Conservation (phyloP, 1,140 invertebrate genomes). For the Drosophila novamexicana region DNA sequence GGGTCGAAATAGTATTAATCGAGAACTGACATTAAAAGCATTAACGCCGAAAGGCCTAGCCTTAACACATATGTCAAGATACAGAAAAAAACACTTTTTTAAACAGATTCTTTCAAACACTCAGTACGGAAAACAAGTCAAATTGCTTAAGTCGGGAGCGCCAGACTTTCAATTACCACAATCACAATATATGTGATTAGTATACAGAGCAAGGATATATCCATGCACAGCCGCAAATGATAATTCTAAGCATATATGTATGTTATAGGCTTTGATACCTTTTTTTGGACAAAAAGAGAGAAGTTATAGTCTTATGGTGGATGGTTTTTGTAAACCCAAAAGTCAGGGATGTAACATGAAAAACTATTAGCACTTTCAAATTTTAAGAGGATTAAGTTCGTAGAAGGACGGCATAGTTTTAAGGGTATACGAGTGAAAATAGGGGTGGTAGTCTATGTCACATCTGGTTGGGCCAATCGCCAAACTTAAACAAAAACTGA, state of each 20-base stretch:
- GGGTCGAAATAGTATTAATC: background rate
- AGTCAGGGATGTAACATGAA: slow-evolving; percentile 76
- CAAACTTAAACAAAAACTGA: slow-evolving; percentile 65
- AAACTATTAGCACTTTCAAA: slow-evolving; percentile 82
- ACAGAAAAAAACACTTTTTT: too few species aligned
- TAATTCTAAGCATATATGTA: slow-evolving; percentile 76
- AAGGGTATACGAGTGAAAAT: slow-evolving; percentile 37
- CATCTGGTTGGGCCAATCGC: slow-evolving; percentile 63
- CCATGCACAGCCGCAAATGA: slow-evolving; percentile 43
- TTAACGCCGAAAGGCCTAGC: too few species aligned
- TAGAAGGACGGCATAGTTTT: slow-evolving; percentile 46
- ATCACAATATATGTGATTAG: background rate
- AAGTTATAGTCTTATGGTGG: slow-evolving; percentile 19
- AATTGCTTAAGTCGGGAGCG: too few species aligned
- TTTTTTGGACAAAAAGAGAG: slow-evolving; percentile 10
- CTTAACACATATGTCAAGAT: too few species aligned
- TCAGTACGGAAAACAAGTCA: too few species aligned
- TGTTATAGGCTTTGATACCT: slow-evolving; percentile 82
- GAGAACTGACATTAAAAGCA: too few species aligned
- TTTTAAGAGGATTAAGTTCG: slow-evolving; percentile 77
- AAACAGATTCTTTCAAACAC: too few species aligned
- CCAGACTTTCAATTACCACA: too few species aligned
- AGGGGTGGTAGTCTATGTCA: slow-evolving; percentile 51
- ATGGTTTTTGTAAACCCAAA: slow-evolving; percentile 38
- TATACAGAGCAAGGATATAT: slow-evolving; percentile 2